Evolutionary conservation across 1,140 invertebrate species (phyloP).

Genomic region (Ips nitidus): DNA sequence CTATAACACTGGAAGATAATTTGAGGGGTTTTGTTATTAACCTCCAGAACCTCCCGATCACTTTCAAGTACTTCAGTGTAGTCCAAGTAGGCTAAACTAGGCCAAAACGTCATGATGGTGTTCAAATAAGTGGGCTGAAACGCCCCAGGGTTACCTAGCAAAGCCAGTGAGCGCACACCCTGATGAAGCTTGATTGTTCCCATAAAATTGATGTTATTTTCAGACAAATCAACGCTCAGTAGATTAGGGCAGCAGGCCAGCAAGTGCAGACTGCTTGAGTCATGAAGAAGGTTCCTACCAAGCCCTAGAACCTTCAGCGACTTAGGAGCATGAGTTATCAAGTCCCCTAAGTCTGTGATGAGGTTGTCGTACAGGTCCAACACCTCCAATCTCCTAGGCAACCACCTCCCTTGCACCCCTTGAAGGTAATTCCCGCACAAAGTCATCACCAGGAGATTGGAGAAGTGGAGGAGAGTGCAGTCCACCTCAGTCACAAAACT

Average conservation of each 20-base stretch:
- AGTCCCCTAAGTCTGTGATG: constrained; percentile 35
- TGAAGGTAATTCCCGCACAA: constrained; percentile 41
- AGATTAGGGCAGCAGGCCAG: neutral
- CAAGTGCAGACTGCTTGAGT: neutral
- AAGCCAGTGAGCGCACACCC: too few relatives aligned
- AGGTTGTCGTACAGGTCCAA: constrained; percentile 43
- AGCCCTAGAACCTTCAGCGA: constrained; percentile 37
- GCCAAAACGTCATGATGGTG: neutral
- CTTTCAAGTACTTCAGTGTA: neutral
- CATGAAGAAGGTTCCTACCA: constrained; percentile 29
- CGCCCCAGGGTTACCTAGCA: neutral
- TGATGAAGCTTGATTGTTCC: neutral
- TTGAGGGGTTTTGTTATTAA: neutral
- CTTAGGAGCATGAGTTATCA: constrained; percentile 34
- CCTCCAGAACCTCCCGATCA: neutral
- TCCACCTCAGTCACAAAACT: constrained; percentile 40
- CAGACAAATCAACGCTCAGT: neutral
- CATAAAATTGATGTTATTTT: neutral
- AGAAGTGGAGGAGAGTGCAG: constrained; percentile 32
- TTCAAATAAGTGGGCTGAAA: constrained; percentile 3
- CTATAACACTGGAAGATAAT: constrained; percentile 20
- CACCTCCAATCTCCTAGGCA: constrained; percentile 41
- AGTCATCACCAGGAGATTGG: constrained; percentile 39
- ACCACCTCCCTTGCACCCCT: constrained; percentile 29
- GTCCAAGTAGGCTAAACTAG: neutral